Evolutionary conservation across 1,140 invertebrate species (phyloP).

Genomic region (Physella acuta): DNA sequence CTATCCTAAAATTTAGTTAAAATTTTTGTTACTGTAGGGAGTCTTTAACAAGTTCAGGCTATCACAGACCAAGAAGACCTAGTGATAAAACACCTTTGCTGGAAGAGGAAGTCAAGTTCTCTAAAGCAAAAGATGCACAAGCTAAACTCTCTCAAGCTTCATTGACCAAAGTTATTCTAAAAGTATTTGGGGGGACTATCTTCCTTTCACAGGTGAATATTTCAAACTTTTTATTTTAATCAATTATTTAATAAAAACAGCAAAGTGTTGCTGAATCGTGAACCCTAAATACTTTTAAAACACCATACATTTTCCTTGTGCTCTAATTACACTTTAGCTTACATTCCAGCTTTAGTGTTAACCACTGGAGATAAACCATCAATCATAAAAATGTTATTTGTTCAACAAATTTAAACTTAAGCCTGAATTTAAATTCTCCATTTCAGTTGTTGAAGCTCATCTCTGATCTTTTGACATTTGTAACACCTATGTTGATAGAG

Average conservation of each 20-base stretch:
- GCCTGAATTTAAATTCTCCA: no score
- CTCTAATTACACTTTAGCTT: no score
- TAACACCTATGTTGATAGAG: constrained; percentile 23
- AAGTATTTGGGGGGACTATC: constrained; percentile 20
- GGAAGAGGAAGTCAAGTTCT: constrained; percentile 2
- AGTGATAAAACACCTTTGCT: no score
- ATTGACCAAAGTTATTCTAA: constrained; percentile 17
- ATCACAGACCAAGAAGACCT: not conserved
- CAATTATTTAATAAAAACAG: not conserved
- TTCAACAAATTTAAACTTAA: no score
- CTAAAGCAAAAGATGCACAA: not conserved
- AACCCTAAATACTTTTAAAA: no score
- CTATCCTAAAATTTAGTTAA: no score
- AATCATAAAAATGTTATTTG: no score
- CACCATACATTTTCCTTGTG: no score
- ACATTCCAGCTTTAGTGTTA: no score
- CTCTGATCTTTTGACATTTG: constrained; percentile 21
- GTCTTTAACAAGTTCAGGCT: not conserved
- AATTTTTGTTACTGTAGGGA: no score
- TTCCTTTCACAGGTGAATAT: constrained; percentile 18
- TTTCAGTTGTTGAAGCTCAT: constrained; percentile 19
- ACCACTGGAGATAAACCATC: no score
- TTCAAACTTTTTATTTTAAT: not conserved
- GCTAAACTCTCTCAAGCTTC: constrained; percentile 1
- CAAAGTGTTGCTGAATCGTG: no score